A percentile compares a stretch with the other conserved stretches of the same genome.
Evolutionary conservation across 2,888 invertebrate genomes (phyloP).

Genomic region (Aricia artaxerxes): DNA sequence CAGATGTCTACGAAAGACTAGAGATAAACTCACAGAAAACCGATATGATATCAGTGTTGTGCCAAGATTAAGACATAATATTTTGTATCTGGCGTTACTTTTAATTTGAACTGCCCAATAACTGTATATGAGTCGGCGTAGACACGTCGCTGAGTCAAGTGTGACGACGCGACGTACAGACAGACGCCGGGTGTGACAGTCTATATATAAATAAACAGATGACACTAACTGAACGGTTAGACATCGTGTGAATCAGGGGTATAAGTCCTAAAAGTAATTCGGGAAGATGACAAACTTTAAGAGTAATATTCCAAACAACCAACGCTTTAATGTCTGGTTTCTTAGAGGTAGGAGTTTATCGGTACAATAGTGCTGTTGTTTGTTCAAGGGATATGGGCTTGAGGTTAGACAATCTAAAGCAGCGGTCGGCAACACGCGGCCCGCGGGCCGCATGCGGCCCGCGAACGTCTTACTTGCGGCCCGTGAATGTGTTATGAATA

Average conservation of each 20-base stretch:
- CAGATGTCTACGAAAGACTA: not conserved
- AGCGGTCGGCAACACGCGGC: no score
- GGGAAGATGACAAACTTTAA: not conserved
- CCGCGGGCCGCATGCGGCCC: no score
- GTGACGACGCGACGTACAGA: not conserved
- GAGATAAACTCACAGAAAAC: not conserved
- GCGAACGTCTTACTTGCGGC: no score
- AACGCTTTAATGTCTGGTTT: no score
- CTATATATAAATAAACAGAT: slow-evolving; percentile 10
- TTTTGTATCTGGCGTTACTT: not conserved
- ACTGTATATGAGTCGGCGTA: not conserved
- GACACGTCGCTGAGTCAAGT: not conserved
- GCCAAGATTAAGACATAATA: not conserved
- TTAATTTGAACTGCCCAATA: not conserved
- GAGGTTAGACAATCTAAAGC: no score
- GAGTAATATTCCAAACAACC: not conserved
- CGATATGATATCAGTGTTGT: not conserved
- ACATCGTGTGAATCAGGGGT: not conserved
- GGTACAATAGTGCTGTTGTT: no score
- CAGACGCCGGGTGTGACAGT: slow-evolving; percentile 11
- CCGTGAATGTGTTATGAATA: no score
- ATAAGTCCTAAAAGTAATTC: not conserved
- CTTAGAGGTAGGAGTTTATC: no score
- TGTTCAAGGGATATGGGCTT: no score
- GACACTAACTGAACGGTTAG: slow-evolving; percentile 1